Conservation (phyloP, 2,797 vertebrate species). For the Sebastes paucispinis region DNA sequence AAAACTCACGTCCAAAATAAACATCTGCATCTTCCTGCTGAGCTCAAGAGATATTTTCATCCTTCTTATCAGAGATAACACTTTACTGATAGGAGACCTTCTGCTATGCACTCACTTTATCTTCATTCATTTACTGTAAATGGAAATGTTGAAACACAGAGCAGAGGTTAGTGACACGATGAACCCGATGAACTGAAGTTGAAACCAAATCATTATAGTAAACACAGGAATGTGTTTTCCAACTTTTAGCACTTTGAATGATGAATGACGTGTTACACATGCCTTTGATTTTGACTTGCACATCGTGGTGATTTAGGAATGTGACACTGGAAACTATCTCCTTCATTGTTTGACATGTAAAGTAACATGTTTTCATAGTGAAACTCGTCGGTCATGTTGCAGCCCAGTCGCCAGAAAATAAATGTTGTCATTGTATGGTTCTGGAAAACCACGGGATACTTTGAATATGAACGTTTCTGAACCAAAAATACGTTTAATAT, state of each 20-base stretch:
- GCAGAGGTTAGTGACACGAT: neutral
- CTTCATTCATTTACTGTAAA: neutral
- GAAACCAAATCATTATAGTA: slow-evolving; percentile 37
- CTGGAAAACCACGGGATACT: neutral
- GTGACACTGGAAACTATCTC: slow-evolving; percentile 17
- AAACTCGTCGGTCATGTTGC: neutral
- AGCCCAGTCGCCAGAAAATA: neutral
- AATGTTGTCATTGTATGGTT: neutral
- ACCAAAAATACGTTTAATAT: neutral
- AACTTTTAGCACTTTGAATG: slow-evolving; percentile 9
- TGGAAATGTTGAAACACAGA: neutral
- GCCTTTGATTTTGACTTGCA: slow-evolving; percentile 29
- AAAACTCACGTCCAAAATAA: slow-evolving; percentile 1
- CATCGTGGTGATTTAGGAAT: slow-evolving; percentile 43
- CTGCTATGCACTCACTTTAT: neutral
- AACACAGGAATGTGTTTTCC: slow-evolving; percentile 54
- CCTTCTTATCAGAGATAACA: neutral
- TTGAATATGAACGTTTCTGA: neutral
- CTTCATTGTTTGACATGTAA: slow-evolving; percentile 24
- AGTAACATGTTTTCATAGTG: slow-evolving; percentile 15
- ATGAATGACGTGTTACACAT: slow-evolving; percentile 31
- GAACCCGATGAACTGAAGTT: neutral
- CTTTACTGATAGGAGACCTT: neutral
- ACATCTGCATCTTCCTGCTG: slow-evolving; percentile 5
- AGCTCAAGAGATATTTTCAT: neutral